A percentile compares a stretch with the other conserved stretches of the same genome.
These are phyloP conservation scores for Nesometra sesokonis DNA, from an alignment of 35 echinoderm and acorn worm species.

Conservation along the genomic window DNA sequence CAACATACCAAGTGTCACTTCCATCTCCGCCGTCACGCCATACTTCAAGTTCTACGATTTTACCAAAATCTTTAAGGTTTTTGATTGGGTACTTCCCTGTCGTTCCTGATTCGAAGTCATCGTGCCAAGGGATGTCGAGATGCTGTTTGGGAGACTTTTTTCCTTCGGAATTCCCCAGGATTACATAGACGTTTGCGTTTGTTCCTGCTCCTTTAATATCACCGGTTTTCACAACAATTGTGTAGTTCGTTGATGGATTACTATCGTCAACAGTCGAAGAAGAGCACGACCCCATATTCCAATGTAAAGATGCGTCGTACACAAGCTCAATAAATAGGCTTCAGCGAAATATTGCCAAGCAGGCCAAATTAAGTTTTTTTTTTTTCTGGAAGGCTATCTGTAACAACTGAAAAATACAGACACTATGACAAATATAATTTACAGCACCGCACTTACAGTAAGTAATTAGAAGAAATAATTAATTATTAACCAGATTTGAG, in stretches of 20 bases:
- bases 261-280: too few relatives aligned
- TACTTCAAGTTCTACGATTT: constrained; percentile 37
- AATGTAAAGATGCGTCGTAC: too few relatives aligned
- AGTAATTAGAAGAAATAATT: too few relatives aligned
- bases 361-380: too few relatives aligned
- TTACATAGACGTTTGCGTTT: constrained; percentile 63
- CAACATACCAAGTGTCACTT: constrained; percentile 57
- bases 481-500: too few relatives aligned
- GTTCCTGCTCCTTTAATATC: constrained; percentile 87
- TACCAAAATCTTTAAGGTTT: constrained; percentile 58
- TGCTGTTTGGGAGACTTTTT: constrained; percentile 41
- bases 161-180: constrained; percentile 37
- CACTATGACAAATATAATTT: too few relatives aligned
- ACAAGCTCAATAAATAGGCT: too few relatives aligned
- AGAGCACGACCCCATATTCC: too few relatives aligned
- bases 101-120: constrained; percentile 69
- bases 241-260: constrained; percentile 39
- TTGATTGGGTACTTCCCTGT: constrained; percentile 49
- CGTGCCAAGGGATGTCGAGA: constrained; percentile 41
- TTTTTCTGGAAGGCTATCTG: too few relatives aligned
- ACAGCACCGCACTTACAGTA: too few relatives aligned
- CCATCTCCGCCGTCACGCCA: constrained; percentile 33
- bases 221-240: constrained; percentile 62
- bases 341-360: too few relatives aligned
- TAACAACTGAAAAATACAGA: too few relatives aligned